Evolutionary conservation across 2,113 vertebrate genomes (phyloP), one percentile per base, ranked within the genome.

Genomic region (Lutjanus erythropterus): DNA sequence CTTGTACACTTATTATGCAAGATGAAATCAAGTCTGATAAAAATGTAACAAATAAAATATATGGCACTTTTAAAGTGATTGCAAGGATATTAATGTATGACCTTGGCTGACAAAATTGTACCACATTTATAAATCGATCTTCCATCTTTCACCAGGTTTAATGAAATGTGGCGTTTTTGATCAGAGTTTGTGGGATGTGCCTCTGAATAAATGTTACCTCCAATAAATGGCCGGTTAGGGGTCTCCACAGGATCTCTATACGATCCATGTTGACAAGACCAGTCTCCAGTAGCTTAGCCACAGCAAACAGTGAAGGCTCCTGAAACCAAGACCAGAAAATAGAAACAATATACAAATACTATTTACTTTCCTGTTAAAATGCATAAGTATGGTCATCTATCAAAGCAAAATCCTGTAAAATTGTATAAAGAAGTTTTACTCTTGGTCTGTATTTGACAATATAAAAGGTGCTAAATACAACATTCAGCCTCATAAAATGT

Each of bases 221-320:
- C 75, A 99, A 92, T 47, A 99, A 92, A 93, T 99, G 98, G 60
- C 97, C 98, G 0, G 98, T 99, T 71, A 99, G 90, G 60, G 98
- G 98, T 86, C 98, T 96, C 98, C 98, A 99, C 31, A 99, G 93
- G 93, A 99, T 97, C 89, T 99, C 97, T 76, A 99, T 99, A 77
- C 98, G 97, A 75, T 96, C 97, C 98, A 99, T 99, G 91, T 99
- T 99, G 78, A 99, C 98, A 7, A 99, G 90, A 74, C 98, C 98
- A 0, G 98, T 99, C 94, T 99, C 98, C 86, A 99, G 92, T 64
- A 99, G 95, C 90, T 99, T 99, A 71, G 98, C 98, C 70, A 99
- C 98, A 33, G 98, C 98, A 92, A 99, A 99, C 78, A 99, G 96
- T 14, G 98, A 99, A 0, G 98, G 98, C 47, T 99, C 98, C 98